Evolutionary conservation across 2,113 vertebrate genomes (phyloP).

Genomic region (Clupea harengus): DNA sequence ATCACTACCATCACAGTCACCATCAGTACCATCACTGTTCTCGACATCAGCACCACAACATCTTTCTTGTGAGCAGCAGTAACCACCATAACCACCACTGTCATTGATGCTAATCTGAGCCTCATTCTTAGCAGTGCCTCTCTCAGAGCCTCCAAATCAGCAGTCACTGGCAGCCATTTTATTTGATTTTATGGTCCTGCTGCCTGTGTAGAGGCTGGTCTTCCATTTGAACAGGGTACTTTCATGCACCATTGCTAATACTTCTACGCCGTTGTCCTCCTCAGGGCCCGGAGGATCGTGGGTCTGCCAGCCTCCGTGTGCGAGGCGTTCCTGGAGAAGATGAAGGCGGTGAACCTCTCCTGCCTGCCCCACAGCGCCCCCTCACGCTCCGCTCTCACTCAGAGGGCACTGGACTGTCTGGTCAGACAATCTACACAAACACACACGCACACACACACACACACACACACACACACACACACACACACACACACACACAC

Average conservation of each 20-base stretch:
- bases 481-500: background rate
- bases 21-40: no score
- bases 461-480: background rate
- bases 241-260: background rate
- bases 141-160: no score
- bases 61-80: no score
- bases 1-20: no score
- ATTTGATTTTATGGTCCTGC: no score
- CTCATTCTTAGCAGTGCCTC: no score
- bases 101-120: no score
- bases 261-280: background rate
- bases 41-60: no score
- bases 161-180: no score
- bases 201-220: no score
- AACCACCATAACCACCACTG: no score
- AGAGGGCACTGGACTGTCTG: constrained; percentile 44
- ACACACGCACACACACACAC: background rate
- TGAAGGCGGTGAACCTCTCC: constrained; percentile 38
- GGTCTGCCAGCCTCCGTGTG: constrained; percentile 41
- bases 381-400: constrained; percentile 32
- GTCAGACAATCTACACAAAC: constrained; percentile 28
- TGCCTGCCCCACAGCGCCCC: constrained; percentile 40
- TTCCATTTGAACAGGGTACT: background rate
- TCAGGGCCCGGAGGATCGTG: constrained; percentile 36
- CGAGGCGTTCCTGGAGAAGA: constrained; percentile 47